These are phyloP conservation scores for Heloderma charlesbogerti DNA, from an alignment of 2,113 vertebrate species.

Conservation along the genomic window DNA sequence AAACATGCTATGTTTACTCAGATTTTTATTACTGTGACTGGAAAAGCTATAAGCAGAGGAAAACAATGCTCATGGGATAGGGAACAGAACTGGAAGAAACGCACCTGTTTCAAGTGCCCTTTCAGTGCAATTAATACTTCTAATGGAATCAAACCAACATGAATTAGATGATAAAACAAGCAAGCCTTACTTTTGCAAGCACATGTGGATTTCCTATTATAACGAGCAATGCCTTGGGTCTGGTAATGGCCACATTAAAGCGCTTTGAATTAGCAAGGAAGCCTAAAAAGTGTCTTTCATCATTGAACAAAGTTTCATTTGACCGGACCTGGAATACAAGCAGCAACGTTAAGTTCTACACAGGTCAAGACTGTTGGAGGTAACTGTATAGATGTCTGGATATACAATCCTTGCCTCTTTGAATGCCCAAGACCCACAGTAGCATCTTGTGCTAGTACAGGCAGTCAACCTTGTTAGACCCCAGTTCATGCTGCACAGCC, in stretches of 20 bases:
- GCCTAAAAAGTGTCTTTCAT: constrained; percentile 82
- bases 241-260: constrained; percentile 94
- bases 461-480: neutral
- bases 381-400: neutral
- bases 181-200: constrained; percentile 83
- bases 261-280: constrained; percentile 93
- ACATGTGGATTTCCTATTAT: constrained; percentile 92
- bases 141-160: neutral
- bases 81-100: no score
- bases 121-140: neutral
- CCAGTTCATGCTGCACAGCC: neutral
- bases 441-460: neutral
- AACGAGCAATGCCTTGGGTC: constrained; percentile 92
- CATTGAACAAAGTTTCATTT: constrained; percentile 75
- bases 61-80: neutral
- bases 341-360: constrained; percentile 19
- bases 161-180: neutral
- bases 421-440: neutral
- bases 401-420: neutral
- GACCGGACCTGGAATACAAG: constrained; percentile 87
- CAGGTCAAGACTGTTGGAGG: neutral
- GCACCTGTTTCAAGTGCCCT: no score
- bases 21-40: neutral
- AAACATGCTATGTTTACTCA: neutral
- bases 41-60: neutral